Percentiles rank a stretch among this genome's conserved stretches.
phyloP scores from a whole-genome alignment of 2,797 vertebrate species.

The Cetoscarus ocellatus region DNA sequence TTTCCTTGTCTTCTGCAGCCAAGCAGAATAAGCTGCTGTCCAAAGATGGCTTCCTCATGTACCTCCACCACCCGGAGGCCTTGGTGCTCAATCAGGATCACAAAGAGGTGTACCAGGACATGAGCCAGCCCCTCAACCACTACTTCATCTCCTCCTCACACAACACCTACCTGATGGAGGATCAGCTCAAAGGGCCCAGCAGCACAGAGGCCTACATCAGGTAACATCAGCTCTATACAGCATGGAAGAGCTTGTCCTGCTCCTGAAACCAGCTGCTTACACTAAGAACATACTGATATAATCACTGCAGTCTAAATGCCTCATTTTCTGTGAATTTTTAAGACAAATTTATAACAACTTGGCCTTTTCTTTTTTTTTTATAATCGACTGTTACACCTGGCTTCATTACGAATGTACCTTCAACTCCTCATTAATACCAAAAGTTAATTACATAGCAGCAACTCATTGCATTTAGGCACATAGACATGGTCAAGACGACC shows the following conservation, averaged over 20 bases:
- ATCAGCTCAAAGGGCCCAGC: slow-evolving; percentile 95
- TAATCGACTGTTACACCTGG: no score
- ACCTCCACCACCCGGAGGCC: slow-evolving; percentile 87
- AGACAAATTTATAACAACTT: no score
- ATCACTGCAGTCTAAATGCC: not conserved
- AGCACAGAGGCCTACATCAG: slow-evolving; percentile 93
- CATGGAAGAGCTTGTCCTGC: not conserved
- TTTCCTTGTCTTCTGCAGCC: slow-evolving; percentile 75
- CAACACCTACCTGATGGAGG: slow-evolving; percentile 97
- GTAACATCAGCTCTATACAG: slow-evolving; percentile 32
- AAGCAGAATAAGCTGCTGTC: slow-evolving; percentile 90
- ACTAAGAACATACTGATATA: not conserved
- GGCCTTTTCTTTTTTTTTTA: no score
- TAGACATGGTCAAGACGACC: no score
- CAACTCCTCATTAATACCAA: no score
- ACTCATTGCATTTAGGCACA: no score
- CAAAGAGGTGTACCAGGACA: slow-evolving; percentile 92
- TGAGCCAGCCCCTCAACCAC: slow-evolving; percentile 93
- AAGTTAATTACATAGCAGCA: no score
- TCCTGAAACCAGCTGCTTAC: not conserved
- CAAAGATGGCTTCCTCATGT: slow-evolving; percentile 97
- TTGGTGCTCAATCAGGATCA: slow-evolving; percentile 87
- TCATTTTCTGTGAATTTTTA: no score
- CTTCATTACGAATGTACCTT: no score
- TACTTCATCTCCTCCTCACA: slow-evolving; percentile 98